Percentiles rank a stretch among this genome's conserved stretches.
These are phyloP conservation scores for Danio tinwini DNA, from an alignment of 2,797 vertebrate genomes.

Conservation along the genomic window DNA sequence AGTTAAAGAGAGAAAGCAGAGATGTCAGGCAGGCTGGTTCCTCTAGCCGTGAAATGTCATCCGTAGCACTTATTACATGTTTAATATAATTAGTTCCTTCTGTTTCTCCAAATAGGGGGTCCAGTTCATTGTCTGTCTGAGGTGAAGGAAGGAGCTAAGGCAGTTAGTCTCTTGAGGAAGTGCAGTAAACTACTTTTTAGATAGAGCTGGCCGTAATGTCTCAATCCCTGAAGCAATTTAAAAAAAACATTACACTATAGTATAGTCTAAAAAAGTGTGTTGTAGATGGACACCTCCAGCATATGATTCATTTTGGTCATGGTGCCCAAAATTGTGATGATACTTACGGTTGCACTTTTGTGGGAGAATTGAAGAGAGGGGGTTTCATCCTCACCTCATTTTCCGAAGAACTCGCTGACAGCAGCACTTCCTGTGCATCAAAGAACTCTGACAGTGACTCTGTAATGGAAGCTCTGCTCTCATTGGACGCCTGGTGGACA, in stretches of 20 bases:
- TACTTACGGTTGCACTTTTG: neutral
- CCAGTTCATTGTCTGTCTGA: slow-evolving; percentile 4
- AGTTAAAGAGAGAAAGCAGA: neutral
- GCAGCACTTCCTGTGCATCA: slow-evolving; percentile 95
- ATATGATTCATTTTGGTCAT: neutral
- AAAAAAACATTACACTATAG: neutral
- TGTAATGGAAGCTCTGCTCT: slow-evolving; percentile 90
- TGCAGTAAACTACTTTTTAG: slow-evolving; percentile 4
- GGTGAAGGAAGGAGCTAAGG: slow-evolving; percentile 8
- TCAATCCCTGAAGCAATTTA: neutral
- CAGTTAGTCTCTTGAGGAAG: neutral
- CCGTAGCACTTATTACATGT: slow-evolving; percentile 22
- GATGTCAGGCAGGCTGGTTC: neutral
- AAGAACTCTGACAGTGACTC: slow-evolving; percentile 97
- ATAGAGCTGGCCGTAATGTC: neutral
- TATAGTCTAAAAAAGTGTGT: neutral
- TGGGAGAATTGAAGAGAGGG: neutral
- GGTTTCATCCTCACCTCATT: slow-evolving; percentile 84
- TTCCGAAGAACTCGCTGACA: slow-evolving; percentile 97
- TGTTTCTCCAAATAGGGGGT: slow-evolving; percentile 18
- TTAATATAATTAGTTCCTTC: slow-evolving; percentile 23
- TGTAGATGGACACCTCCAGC: neutral
- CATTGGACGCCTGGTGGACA: slow-evolving; percentile 93
- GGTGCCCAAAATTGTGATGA: neutral
- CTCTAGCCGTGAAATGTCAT: slow-evolving; percentile 28